phyloP scores from a whole-genome alignment of 2,797 vertebrate genomes.

The Alosa sapidissima region DNA sequence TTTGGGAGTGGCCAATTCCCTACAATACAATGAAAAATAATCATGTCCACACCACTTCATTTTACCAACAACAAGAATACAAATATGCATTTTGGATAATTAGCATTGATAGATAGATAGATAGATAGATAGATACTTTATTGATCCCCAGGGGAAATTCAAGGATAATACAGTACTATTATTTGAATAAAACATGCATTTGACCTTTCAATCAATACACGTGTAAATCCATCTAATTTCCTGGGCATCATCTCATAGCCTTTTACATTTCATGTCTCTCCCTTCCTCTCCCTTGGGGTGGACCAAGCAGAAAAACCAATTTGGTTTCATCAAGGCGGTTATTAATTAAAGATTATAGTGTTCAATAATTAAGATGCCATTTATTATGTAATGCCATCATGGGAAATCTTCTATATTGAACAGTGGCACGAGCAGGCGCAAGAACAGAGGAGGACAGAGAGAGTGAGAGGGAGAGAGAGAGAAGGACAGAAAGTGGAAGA shows the following conservation, averaged over 20 bases:
- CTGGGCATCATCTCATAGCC: conserved; percentile 18
- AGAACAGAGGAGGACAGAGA: not conserved
- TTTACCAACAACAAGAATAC: not conserved
- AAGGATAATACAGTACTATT: not conserved
- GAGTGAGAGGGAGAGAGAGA: conserved; percentile 47
- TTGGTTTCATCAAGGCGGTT: conserved; percentile 62
- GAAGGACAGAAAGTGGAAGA: conserved; percentile 55
- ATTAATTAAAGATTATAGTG: conserved; percentile 68
- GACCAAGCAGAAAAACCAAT: conserved; percentile 48
- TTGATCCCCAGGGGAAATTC: too few relatives aligned
- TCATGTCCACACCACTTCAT: not conserved
- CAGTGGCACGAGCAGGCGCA: not conserved
- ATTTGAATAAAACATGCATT: not conserved
- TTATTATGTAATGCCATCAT: conserved; percentile 31
- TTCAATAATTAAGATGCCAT: conserved; percentile 55
- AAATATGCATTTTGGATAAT: not conserved
- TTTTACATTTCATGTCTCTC: conserved; percentile 32
- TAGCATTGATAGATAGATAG: too few relatives aligned
- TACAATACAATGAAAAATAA: conserved; percentile 32
- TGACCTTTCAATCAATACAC: not conserved
- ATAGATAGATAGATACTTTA: too few relatives aligned
- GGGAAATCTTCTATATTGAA: conserved; percentile 30
- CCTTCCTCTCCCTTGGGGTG: conserved; percentile 55
- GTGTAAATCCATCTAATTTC: conserved; percentile 1
- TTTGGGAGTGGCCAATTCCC: conserved; percentile 44